phyloP scores from a whole-genome alignment of 2,888 invertebrate species.

The Oegoconia quadripuncta region DNA sequence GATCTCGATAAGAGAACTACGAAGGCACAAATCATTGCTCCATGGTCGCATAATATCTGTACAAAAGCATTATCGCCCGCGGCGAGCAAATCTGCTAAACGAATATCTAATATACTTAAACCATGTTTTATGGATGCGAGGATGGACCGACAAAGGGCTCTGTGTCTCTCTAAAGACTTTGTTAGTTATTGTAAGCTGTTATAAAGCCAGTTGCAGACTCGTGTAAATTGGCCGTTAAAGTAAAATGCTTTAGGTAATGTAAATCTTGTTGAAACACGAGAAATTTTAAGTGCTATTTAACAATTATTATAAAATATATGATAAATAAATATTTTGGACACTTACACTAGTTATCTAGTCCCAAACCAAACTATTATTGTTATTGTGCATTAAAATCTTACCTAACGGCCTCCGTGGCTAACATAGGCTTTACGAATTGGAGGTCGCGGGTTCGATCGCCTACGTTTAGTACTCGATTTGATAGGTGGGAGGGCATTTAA shows the following conservation, averaged over 20 bases:
- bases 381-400: too few species aligned
- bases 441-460: too few species aligned
- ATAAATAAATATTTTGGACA: too few species aligned
- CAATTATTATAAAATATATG: too few species aligned
- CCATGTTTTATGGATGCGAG: slow-evolving; percentile 30
- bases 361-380: too few species aligned
- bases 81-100: slow-evolving; percentile 51
- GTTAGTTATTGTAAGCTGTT: slow-evolving; percentile 18
- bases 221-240: background rate
- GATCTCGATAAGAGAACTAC: too few species aligned
- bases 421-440: too few species aligned
- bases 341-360: too few species aligned
- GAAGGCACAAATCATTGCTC: slow-evolving; percentile 1
- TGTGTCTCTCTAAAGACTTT: slow-evolving; percentile 22
- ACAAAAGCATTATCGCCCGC: slow-evolving; percentile 30
- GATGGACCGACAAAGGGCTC: slow-evolving; percentile 44
- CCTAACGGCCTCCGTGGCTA: too few species aligned
- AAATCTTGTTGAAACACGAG: background rate
- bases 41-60: slow-evolving; percentile 7
- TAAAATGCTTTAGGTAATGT: background rate
- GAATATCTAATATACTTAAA: slow-evolving; percentile 34
- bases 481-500: too few species aligned
- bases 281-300: too few species aligned
- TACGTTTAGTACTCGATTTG: too few species aligned
- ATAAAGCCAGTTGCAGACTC: slow-evolving; percentile 7